These are phyloP conservation scores for Streptopelia turtur DNA, from an alignment of 2,797 vertebrate genomes.

Conservation along the genomic window DNA sequence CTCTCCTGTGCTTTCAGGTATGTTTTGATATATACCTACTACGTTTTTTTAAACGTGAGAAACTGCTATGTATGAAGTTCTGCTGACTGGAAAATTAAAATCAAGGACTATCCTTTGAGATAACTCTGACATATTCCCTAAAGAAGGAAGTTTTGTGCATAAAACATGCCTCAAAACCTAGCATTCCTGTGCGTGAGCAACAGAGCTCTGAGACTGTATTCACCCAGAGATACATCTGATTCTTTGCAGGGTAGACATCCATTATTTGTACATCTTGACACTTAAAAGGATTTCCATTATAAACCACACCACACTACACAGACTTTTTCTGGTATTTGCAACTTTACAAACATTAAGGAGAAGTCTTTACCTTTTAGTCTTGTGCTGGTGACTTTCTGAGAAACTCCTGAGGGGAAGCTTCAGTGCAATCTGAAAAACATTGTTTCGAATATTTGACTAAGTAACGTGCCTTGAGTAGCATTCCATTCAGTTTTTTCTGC, in stretches of 20 bases:
- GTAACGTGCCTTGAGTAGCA: neutral
- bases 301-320: neutral
- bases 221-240: neutral
- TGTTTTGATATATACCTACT: constrained; percentile 23
- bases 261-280: neutral
- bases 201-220: neutral
- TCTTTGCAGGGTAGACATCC: neutral
- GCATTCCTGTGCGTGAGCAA: neutral
- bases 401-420: constrained; percentile 29
- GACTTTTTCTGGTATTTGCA: neutral
- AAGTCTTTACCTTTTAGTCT: constrained; percentile 68
- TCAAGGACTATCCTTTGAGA: constrained; percentile 1
- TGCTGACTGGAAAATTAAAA: constrained; percentile 38
- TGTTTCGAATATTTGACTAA: constrained; percentile 10
- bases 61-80: neutral
- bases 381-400: neutral
- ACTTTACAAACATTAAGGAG: neutral
- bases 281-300: neutral
- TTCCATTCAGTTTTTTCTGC: constrained; percentile 44
- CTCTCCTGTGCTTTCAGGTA: constrained; percentile 5
- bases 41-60: constrained; percentile 39
- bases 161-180: neutral
- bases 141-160: neutral
- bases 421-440: constrained; percentile 14
- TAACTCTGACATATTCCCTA: neutral